A percentile compares a stretch with the other conserved stretches of the same genome.
Conservation (phyloP, 2,888 invertebrate genomes). For the Trachelus stipa region DNA sequence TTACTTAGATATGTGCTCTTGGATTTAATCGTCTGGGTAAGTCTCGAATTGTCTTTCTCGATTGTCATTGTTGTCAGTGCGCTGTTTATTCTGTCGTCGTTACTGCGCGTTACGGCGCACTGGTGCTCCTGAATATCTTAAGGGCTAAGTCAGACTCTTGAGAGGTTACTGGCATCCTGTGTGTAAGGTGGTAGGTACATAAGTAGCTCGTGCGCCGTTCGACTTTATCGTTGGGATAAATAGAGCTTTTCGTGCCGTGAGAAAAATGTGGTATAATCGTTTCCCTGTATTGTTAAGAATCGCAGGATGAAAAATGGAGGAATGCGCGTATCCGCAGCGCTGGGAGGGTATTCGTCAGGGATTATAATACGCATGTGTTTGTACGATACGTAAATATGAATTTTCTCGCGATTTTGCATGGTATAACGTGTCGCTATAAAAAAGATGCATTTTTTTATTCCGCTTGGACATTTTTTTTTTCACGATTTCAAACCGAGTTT, state of each 20-base stretch:
- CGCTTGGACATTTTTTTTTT: no score
- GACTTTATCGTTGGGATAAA: neutral
- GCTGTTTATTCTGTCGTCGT: neutral
- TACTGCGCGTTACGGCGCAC: neutral
- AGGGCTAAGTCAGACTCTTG: neutral
- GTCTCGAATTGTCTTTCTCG: neutral
- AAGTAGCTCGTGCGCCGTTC: neutral
- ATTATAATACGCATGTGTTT: neutral
- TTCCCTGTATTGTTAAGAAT: neutral
- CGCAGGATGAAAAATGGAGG: neutral
- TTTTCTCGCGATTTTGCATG: neutral
- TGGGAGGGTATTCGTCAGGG: neutral
- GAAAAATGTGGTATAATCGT: neutral
- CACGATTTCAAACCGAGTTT: no score
- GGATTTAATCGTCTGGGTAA: neutral
- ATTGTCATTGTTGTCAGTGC: neutral
- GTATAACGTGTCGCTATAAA: no score
- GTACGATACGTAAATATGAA: neutral
- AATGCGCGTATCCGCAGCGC: neutral
- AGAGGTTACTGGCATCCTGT: neutral
- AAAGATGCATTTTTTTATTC: no score
- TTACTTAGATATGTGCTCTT: neutral
- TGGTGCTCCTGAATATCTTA: neutral
- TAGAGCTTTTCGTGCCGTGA: neutral
- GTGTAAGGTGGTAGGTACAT: neutral